These are phyloP conservation scores for Melanaphis sacchari DNA, from an alignment of 1,140 invertebrate genomes.

Conservation along the genomic window DNA sequence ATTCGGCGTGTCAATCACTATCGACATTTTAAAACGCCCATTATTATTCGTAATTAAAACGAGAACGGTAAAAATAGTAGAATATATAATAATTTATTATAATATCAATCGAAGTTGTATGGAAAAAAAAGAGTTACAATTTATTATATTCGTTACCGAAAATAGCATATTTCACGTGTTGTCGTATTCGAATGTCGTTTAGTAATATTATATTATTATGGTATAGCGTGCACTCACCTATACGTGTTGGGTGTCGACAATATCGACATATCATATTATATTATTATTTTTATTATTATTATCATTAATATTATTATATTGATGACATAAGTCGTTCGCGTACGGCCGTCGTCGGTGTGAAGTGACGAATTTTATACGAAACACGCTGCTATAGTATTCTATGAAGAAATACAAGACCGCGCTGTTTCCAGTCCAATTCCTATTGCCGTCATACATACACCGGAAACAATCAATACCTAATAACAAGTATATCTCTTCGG, in stretches of 20 bases:
- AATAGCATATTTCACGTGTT: not conserved
- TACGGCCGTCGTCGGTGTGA: not conserved
- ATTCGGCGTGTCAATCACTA: not conserved
- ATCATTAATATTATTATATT: not conserved
- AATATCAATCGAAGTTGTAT: not conserved
- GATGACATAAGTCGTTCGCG: not conserved
- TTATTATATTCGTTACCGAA: not conserved
- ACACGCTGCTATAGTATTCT: not conserved
- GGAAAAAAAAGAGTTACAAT: not conserved
- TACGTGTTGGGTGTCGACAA: not conserved
- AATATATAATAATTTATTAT: not conserved
- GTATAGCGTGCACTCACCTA: not conserved
- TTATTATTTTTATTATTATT: not conserved
- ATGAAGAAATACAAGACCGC: not conserved
- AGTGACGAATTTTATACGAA: not conserved
- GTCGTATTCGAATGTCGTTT: not conserved
- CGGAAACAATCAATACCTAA: not conserved
- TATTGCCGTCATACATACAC: not conserved
- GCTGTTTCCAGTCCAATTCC: not conserved
- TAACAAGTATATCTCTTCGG: not conserved
- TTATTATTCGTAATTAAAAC: constrained; percentile 11
- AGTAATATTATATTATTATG: not conserved
- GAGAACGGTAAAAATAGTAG: not conserved
- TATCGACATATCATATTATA: not conserved
- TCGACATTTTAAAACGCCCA: not conserved